These are phyloP conservation scores for Dasypogon diadema DNA, from an alignment of 2,888 invertebrate genomes.

Conservation along the genomic window DNA sequence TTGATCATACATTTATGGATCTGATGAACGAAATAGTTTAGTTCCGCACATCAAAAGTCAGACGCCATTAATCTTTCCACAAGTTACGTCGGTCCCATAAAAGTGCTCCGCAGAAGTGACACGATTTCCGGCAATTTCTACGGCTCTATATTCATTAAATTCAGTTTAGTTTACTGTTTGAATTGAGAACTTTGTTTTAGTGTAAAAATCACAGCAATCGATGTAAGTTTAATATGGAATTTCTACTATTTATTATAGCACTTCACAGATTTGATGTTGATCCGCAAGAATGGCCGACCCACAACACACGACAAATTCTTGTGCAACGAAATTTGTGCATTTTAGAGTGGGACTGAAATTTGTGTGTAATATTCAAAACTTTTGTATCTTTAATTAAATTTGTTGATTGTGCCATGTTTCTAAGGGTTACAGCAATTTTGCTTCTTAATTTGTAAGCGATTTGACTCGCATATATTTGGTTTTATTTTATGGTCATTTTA, in stretches of 20 bases:
- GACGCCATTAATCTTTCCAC: conserved; percentile 53
- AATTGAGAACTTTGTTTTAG: conserved; percentile 62
- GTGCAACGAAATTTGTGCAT: not conserved
- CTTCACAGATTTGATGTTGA: conserved; percentile 75
- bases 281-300: conserved; percentile 80
- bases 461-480: not conserved
- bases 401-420: not conserved
- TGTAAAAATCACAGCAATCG: conserved; percentile 69
- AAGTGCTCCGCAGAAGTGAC: conserved; percentile 38
- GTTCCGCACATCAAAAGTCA: conserved; percentile 51
- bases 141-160: conserved; percentile 66
- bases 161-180: conserved; percentile 52
- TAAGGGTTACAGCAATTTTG: not conserved
- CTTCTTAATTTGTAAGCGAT: not conserved
- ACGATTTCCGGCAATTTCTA: conserved; percentile 50
- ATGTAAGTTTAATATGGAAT: conserved; percentile 69
- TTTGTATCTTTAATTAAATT: conserved; percentile 1
- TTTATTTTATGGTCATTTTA: conserved; percentile 35
- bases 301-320: conserved; percentile 69
- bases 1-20: conserved; percentile 44
- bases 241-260: conserved; percentile 70
- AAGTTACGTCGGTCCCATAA: conserved; percentile 50
- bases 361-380: conserved; percentile 4
- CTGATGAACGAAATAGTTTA: conserved; percentile 4
- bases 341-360: conserved; percentile 5